Percentiles rank a stretch among this genome's conserved stretches.
phyloP scores from a whole-genome alignment of 1,140 invertebrate genomes.

The Brachionus manjavacas region DNA sequence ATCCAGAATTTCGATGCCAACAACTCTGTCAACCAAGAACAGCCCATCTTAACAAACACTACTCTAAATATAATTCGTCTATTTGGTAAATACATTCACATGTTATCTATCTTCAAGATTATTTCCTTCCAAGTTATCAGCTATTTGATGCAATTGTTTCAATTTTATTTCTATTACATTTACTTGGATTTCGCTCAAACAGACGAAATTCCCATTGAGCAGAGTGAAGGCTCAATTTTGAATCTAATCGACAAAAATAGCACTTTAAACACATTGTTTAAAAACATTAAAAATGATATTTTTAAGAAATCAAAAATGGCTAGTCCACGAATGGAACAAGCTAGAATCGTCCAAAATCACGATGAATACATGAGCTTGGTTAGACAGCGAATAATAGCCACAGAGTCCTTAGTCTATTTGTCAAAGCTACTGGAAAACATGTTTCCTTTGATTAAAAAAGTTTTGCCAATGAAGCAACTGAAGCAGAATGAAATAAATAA shows the following conservation, averaged over 20 bases:
- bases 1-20: not conserved
- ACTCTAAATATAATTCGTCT: slow-evolving; percentile 83
- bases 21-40: not conserved
- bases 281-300: slow-evolving; percentile 29
- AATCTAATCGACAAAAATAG: not conserved
- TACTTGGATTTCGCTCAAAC: slow-evolving; percentile 7
- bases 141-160: slow-evolving; percentile 32
- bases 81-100: slow-evolving; percentile 68
- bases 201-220: not conserved
- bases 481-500: not conserved
- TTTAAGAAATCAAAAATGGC: slow-evolving; percentile 4
- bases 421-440: slow-evolving; percentile 77
- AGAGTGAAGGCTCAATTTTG: not conserved
- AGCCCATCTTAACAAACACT: slow-evolving; percentile 78
- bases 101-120: slow-evolving; percentile 7
- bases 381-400: slow-evolving; percentile 74
- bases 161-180: slow-evolving; percentile 32
- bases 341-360: not conserved
- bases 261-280: not conserved
- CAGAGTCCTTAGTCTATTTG: slow-evolving; percentile 71
- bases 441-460: slow-evolving; percentile 68
- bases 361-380: not conserved
- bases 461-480: slow-evolving; percentile 49
- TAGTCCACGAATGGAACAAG: not conserved
- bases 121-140: slow-evolving; percentile 1